Evolutionary conservation across 1,140 invertebrate species (phyloP).

Genomic region (Bombus fervidus): DNA sequence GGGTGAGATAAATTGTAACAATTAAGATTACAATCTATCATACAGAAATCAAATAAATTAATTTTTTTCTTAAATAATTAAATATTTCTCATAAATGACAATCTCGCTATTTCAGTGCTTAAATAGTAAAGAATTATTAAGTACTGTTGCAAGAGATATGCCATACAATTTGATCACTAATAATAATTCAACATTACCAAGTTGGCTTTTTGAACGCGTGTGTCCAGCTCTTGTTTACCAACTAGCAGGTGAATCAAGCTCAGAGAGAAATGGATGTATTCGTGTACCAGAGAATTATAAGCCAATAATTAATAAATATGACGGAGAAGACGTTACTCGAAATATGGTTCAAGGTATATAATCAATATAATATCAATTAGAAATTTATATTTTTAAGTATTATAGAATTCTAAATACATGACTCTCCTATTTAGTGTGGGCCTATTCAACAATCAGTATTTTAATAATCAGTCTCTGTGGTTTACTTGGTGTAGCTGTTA

Average conservation of each 20-base stretch:
- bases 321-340: constrained; percentile 50
- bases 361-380: background rate
- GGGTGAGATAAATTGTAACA: constrained; percentile 53
- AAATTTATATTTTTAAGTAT: background rate
- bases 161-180: constrained; percentile 61
- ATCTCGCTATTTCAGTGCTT: constrained; percentile 76
- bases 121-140: constrained; percentile 77
- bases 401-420: constrained; percentile 21
- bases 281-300: constrained; percentile 76
- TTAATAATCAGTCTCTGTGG: constrained; percentile 93
- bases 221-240: constrained; percentile 87
- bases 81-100: background rate
- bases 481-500: constrained; percentile 91
- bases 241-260: constrained; percentile 82
- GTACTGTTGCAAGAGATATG: constrained; percentile 70
- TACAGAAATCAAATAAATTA: constrained; percentile 2
- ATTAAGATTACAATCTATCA: background rate
- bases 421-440: constrained; percentile 86
- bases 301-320: constrained; percentile 61
- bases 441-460: constrained; percentile 91
- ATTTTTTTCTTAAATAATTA: background rate
- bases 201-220: constrained; percentile 81
- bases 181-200: constrained; percentile 72
- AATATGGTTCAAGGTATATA: constrained; percentile 78
- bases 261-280: constrained; percentile 84